Conservation (phyloP, 2,888 invertebrate genomes). For the Leptinotarsa juncta region DNA sequence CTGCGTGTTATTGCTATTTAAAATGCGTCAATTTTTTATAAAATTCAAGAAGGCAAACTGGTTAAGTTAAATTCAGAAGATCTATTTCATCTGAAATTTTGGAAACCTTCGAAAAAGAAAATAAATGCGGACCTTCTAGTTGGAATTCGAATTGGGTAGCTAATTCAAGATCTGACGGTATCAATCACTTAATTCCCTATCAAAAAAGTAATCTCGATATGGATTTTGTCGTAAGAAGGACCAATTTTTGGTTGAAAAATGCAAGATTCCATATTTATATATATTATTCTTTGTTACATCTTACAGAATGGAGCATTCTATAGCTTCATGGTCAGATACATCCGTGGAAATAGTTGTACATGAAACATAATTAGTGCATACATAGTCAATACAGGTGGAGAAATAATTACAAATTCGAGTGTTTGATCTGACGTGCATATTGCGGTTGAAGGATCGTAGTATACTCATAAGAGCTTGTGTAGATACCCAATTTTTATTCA, state of each 20-base stretch:
- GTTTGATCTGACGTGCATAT: no score
- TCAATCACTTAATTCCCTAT: neutral
- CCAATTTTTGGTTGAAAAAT: constrained; percentile 1
- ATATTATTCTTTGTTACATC: no score
- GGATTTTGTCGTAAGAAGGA: constrained; percentile 6
- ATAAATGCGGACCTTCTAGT: neutral
- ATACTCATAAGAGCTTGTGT: no score
- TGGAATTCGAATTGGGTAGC: neutral
- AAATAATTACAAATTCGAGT: no score
- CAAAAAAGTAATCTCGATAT: constrained; percentile 4
- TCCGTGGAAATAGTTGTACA: no score
- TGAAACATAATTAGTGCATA: no score
- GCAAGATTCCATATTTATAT: neutral
- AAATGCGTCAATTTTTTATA: neutral
- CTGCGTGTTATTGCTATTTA: neutral
- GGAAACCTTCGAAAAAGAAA: constrained; percentile 1
- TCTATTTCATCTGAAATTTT: neutral
- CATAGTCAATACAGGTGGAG: no score
- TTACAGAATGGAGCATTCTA: no score
- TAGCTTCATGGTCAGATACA: no score
- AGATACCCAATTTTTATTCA: no score
- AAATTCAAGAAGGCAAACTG: neutral
- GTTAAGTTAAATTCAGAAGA: neutral
- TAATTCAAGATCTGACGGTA: neutral
- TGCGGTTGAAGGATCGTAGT: no score